Conservation (phyloP, 2,113 vertebrate genomes). For the Platycercus adscitus region DNA sequence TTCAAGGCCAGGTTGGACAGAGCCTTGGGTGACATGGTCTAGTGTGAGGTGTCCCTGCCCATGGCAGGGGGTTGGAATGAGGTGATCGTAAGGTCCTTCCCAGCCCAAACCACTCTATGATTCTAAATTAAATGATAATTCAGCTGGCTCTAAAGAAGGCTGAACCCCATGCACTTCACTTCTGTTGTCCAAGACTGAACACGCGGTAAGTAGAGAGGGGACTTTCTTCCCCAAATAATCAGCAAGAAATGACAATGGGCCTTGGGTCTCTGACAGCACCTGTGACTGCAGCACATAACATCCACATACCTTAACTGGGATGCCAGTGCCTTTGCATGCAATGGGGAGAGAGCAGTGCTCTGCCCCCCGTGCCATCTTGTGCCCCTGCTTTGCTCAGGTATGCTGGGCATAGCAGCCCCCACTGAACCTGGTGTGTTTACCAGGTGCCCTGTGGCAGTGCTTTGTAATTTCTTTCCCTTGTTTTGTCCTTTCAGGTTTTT, state of each 20-base stretch:
- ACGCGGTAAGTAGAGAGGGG: background rate
- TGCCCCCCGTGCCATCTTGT: rapidly evolving
- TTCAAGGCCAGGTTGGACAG: background rate
- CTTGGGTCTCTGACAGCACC: background rate
- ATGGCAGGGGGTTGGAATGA: background rate
- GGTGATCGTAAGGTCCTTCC: background rate
- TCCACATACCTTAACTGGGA: background rate
- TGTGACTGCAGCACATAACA: background rate
- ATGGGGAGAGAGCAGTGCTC: background rate
- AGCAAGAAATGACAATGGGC: background rate
- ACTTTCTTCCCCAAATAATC: background rate
- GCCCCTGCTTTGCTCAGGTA: background rate
- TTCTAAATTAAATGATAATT: background rate
- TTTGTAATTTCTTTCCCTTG: background rate
- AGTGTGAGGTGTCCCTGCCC: background rate
- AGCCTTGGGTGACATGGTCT: background rate
- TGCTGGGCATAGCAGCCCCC: background rate
- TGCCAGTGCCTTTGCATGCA: background rate
- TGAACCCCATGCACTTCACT: background rate
- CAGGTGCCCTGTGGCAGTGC: background rate
- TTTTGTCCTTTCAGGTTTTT: background rate
- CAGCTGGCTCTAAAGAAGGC: background rate
- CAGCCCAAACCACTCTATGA: background rate
- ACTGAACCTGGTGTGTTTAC: background rate
- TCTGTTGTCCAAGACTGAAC: background rate